phyloP scores from a whole-genome alignment of 2,888 invertebrate species.

The Oscheius sp. region DNA sequence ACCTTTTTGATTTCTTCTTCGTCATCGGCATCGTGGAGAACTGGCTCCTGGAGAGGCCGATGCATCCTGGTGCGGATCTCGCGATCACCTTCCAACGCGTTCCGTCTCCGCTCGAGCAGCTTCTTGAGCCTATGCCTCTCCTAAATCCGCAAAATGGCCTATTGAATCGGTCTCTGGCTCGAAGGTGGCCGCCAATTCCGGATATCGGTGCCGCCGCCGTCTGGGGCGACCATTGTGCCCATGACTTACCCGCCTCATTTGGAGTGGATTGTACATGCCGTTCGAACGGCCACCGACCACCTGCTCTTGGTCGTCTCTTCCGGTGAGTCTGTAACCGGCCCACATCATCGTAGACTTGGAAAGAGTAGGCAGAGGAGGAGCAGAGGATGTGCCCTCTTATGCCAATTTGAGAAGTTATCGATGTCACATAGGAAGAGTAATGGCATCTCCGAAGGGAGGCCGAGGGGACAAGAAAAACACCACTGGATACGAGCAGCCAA shows the following conservation, averaged over 20 bases:
- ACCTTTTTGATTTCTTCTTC: conserved; percentile 26
- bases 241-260: conserved; percentile 17
- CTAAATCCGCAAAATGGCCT: conserved; percentile 31
- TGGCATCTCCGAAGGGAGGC: conserved; percentile 22
- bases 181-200: conserved; percentile 21
- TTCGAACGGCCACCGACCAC: background rate
- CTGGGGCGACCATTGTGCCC: background rate
- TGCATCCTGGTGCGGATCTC: conserved; percentile 16
- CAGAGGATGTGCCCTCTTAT: background rate
- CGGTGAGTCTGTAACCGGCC: conserved; percentile 17
- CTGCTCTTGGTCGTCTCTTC: conserved; percentile 10
- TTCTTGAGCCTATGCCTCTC: conserved; percentile 32
- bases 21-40: conserved; percentile 20
- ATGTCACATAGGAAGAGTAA: conserved; percentile 36
- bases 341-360: conserved; percentile 4
- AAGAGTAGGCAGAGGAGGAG: background rate
- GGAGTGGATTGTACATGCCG: conserved; percentile 24
- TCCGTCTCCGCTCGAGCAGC: conserved; percentile 30
- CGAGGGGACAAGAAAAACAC: conserved; percentile 30
- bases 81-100: conserved; percentile 27
- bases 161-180: conserved; percentile 9
- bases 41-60: background rate
- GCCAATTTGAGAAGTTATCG: conserved; percentile 29
- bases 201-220: conserved; percentile 30
- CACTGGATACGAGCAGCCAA: conserved; percentile 22